Conservation (phyloP, 2,888 invertebrate species). For the Monopis laevigella region DNA sequence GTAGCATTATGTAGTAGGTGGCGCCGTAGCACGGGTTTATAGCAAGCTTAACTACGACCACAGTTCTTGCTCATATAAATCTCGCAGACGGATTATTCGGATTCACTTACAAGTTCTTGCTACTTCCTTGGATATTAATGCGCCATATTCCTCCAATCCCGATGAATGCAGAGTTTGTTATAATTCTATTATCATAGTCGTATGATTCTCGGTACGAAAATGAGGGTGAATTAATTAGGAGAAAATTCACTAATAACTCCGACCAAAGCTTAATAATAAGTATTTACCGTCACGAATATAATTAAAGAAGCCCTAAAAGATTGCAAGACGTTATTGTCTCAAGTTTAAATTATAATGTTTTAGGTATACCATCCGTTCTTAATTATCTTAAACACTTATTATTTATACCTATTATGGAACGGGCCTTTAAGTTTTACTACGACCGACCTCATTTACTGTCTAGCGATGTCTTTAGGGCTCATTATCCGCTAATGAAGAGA, state of each 20-base stretch:
- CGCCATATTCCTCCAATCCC: conserved; percentile 34
- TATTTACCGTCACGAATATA: conserved; percentile 7
- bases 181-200: conserved; percentile 7
- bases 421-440: conserved; percentile 31
- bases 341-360: conserved; percentile 9
- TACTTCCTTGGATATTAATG: conserved; percentile 41
- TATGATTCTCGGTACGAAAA: conserved; percentile 3
- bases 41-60: conserved; percentile 9
- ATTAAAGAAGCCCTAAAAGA: conserved; percentile 7
- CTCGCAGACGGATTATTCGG: conserved; percentile 44
- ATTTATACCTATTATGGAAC: conserved; percentile 32
- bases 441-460: conserved; percentile 28
- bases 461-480: conserved; percentile 21
- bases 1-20: conserved; percentile 18
- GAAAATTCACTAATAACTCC: conserved; percentile 5
- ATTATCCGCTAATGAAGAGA: conserved; percentile 9
- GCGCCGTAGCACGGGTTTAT: conserved; percentile 6
- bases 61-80: conserved; percentile 35
- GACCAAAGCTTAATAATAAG: not conserved
- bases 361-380: conserved; percentile 1
- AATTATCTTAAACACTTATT: conserved; percentile 27
- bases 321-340: conserved; percentile 4
- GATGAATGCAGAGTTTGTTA: conserved; percentile 9
- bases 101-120: conserved; percentile 47
- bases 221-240: conserved; percentile 4